Conservation (phyloP, 2,797 vertebrate genomes). For the Eulemur rubriventer region DNA sequence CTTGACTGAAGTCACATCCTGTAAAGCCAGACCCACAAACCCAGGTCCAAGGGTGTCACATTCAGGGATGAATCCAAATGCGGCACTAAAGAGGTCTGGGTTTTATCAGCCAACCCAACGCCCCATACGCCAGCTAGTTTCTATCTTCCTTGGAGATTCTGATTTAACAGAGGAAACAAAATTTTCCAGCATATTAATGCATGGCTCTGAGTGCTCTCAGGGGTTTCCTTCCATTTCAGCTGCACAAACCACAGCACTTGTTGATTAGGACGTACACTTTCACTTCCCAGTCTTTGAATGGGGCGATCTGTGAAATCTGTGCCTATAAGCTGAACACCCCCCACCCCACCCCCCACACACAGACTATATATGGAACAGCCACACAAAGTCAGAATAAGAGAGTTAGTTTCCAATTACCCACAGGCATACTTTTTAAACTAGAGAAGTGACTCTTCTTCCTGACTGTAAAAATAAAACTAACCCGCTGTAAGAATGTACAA, state of each 20-base stretch:
- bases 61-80: background rate
- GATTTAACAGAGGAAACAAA: conserved; percentile 35
- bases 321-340: background rate
- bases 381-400: background rate
- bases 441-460: background rate
- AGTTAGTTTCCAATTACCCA: background rate
- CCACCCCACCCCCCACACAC: background rate
- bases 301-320: background rate
- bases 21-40: conserved; percentile 54
- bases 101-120: background rate
- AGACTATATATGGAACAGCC: background rate
- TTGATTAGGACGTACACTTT: background rate
- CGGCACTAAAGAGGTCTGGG: background rate
- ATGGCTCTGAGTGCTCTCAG: background rate
- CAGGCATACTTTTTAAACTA: background rate
- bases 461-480: conserved; percentile 12
- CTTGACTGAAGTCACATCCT: conserved; percentile 61
- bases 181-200: background rate
- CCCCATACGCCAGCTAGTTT: background rate
- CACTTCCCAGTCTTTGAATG: background rate
- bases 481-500: background rate
- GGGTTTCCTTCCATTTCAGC: background rate
- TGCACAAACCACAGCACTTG: background rate
- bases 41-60: background rate
- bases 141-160: background rate